Evolutionary conservation across 2,797 vertebrate species (phyloP).

Genomic region (Poeciliopsis infans): DNA sequence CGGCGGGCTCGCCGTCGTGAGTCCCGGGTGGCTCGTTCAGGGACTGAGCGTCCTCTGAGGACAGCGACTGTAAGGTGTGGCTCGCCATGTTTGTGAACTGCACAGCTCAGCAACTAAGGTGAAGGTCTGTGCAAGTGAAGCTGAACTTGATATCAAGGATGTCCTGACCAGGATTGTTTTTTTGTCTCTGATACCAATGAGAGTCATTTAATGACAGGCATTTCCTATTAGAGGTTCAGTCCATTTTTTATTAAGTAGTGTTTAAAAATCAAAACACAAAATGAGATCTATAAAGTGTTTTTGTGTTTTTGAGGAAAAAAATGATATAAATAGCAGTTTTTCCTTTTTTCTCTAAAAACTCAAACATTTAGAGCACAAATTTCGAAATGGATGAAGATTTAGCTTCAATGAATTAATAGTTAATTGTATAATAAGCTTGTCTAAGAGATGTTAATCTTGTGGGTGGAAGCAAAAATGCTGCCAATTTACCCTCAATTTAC

Average conservation of each 20-base stretch:
- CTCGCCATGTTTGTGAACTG: constrained; percentile 52
- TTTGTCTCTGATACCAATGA: not conserved
- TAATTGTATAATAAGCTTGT: not conserved
- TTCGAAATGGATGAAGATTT: not conserved
- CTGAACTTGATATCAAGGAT: constrained; percentile 9
- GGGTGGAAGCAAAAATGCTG: not conserved
- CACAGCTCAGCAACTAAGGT: constrained; percentile 46
- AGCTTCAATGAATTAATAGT: not conserved
- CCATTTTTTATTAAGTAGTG: not conserved
- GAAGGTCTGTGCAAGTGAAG: constrained; percentile 34
- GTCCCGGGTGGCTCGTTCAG: constrained; percentile 36
- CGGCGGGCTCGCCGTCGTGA: constrained; percentile 40
- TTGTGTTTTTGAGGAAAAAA: not conserved
- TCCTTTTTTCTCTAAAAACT: not conserved
- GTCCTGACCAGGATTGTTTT: not conserved
- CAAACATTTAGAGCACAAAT: not conserved
- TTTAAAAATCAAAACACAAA: not conserved
- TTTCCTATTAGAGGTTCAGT: not conserved
- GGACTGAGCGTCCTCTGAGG: constrained; percentile 50
- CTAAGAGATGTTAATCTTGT: not conserved
- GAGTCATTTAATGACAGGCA: not conserved
- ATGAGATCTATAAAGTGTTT: not conserved
- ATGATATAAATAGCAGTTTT: not conserved
- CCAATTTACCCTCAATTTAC: not conserved
- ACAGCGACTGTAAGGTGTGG: constrained; percentile 49